Conservation (phyloP, 2,797 vertebrate genomes). For the Pangasius sanitwongsei region DNA sequence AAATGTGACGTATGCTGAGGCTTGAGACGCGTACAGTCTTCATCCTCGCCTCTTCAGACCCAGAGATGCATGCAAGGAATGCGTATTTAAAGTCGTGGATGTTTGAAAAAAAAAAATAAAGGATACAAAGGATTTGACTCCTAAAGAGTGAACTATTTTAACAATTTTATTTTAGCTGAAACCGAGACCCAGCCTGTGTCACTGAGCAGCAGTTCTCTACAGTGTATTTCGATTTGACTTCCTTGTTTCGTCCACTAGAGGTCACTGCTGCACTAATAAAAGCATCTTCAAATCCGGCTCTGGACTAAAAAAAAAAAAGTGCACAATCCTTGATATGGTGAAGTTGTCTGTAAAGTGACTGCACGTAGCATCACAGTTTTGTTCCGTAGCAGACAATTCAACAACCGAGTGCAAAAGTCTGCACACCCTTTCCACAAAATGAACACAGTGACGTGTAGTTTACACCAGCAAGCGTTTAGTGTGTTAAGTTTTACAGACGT, state of each 20-base stretch:
- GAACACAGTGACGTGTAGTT: not conserved
- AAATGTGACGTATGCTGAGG: not conserved
- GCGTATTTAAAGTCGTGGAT: not conserved
- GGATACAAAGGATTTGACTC: not conserved
- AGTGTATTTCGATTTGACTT: not conserved
- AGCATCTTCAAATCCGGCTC: not conserved
- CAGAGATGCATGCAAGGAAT: too few species aligned
- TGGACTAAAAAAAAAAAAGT: not conserved
- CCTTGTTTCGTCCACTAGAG: slow-evolving; percentile 52
- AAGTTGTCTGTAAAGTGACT: not conserved
- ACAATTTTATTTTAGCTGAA: not conserved
- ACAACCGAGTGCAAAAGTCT: not conserved
- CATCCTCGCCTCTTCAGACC: not conserved
- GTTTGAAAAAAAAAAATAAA: not conserved
- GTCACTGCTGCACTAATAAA: slow-evolving; percentile 38
- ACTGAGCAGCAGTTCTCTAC: not conserved
- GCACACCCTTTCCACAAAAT: not conserved
- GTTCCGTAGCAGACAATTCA: not conserved
- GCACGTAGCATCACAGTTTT: not conserved
- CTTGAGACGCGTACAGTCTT: not conserved
- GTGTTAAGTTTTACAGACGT: not conserved
- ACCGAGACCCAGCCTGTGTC: too few species aligned
- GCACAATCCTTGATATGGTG: not conserved
- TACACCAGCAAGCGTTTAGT: not conserved
- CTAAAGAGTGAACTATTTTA: not conserved